These are phyloP conservation scores for Halictus rubicundus DNA, from an alignment of 1,140 invertebrate species.

Conservation along the genomic window DNA sequence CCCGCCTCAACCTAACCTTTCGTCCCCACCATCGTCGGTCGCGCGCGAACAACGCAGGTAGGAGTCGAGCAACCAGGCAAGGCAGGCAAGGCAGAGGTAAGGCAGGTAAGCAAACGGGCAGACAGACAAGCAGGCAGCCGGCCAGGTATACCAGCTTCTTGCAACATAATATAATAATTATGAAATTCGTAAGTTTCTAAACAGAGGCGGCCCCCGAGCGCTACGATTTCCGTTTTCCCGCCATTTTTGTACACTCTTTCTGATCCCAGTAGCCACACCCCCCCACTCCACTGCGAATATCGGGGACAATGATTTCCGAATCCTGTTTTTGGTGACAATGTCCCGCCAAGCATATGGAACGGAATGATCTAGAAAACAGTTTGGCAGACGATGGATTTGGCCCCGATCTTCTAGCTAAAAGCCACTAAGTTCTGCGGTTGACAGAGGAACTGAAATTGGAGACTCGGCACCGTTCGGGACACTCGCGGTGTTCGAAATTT, in stretches of 20 bases:
- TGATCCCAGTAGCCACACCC: not conserved
- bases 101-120: constrained; percentile 49
- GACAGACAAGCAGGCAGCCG: constrained; percentile 54
- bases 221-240: constrained; percentile 67
- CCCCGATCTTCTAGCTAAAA: not conserved
- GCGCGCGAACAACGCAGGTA: constrained; percentile 52
- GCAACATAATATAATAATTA: constrained; percentile 80
- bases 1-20: constrained; percentile 78
- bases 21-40: constrained; percentile 64
- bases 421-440: not conserved
- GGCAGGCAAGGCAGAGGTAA: constrained; percentile 41
- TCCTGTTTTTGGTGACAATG: too few relatives aligned
- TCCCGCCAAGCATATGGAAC: too few relatives aligned
- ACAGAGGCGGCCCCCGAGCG: constrained; percentile 63
- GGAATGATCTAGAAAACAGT: too few relatives aligned
- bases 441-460: not conserved
- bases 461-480: not conserved
- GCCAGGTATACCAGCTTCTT: constrained; percentile 73
- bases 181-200: constrained; percentile 81
- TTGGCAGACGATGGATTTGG: too few relatives aligned
- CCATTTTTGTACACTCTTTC: constrained; percentile 29
- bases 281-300: too few relatives aligned
- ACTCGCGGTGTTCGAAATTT: too few relatives aligned
- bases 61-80: constrained; percentile 57
- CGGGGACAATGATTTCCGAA: too few relatives aligned